These are phyloP conservation scores for Paratilapia polleni DNA, from an alignment of 2,113 vertebrate species.

Conservation along the genomic window DNA sequence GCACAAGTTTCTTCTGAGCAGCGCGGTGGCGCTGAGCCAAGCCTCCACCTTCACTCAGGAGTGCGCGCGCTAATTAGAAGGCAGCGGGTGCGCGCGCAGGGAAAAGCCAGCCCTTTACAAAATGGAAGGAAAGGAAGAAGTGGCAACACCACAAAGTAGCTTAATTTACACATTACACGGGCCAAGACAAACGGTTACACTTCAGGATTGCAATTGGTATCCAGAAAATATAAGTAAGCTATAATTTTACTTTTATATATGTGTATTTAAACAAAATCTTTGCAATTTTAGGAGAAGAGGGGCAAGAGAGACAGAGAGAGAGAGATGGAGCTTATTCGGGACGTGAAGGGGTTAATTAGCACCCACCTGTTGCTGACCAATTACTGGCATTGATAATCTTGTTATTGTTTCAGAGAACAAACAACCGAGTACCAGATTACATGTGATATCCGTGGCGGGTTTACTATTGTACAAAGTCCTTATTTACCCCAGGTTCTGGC, in stretches of 20 bases:
- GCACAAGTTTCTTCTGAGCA: conserved; percentile 53
- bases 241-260: not conserved
- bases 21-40: conserved; percentile 18
- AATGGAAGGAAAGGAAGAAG: conserved; percentile 54
- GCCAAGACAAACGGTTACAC: not conserved
- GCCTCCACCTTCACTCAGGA: conserved; percentile 43
- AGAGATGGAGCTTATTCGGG: not conserved
- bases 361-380: conserved; percentile 39
- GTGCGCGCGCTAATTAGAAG: conserved; percentile 62
- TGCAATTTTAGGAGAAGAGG: not conserved
- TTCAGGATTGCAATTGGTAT: not conserved
- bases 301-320: fast-evolving
- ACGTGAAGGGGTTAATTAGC: conserved; percentile 33
- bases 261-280: no score
- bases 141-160: not conserved
- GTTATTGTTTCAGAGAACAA: conserved; percentile 47
- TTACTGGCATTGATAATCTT: conserved; percentile 36
- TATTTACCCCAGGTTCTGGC: not conserved
- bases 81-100: conserved; percentile 65
- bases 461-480: not conserved
- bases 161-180: not conserved
- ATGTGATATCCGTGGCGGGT: not conserved
- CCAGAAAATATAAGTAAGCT: not conserved
- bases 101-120: conserved; percentile 50
- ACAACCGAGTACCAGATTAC: conserved; percentile 10